Conservation (phyloP, 2,113 vertebrate genomes). For the Mixornis gularis region DNA sequence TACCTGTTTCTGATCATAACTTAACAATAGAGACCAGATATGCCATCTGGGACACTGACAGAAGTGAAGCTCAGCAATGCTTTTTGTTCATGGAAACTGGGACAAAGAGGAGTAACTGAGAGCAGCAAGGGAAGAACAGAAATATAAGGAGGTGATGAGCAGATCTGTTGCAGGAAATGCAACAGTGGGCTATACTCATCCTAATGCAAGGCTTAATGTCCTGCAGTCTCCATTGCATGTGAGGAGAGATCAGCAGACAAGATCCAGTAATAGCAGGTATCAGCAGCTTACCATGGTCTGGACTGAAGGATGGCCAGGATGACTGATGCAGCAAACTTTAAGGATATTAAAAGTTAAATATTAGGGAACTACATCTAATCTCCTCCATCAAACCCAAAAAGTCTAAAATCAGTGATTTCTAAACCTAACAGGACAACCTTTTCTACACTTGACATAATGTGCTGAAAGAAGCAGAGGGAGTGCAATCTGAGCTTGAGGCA, state of each 20-base stretch:
- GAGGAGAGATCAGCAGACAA: not conserved
- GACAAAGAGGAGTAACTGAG: not conserved
- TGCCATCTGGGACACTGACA: not conserved
- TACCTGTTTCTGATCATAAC: not conserved
- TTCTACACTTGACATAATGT: not conserved
- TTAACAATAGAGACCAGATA: not conserved
- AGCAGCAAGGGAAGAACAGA: not conserved
- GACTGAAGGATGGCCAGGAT: not conserved
- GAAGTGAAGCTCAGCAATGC: not conserved
- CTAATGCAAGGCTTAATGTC: not conserved
- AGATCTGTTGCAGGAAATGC: not conserved
- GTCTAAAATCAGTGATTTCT: not conserved
- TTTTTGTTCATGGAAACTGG: not conserved
- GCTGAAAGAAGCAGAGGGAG: not conserved
- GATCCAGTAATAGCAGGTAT: not conserved
- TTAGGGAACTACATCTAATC: not conserved
- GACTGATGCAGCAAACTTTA: not conserved
- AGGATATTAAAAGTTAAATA: not conserved
- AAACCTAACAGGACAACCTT: not conserved
- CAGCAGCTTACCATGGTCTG: not conserved
- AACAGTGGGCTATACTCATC: not conserved
- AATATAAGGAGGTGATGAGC: not conserved
- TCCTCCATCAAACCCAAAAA: not conserved
- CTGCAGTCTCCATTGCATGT: not conserved
- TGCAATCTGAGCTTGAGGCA: not conserved